Evolutionary conservation across 2,888 invertebrate genomes (phyloP), one percentile per base, ranked within the genome.

Genomic region (Xestia ashworthii): DNA sequence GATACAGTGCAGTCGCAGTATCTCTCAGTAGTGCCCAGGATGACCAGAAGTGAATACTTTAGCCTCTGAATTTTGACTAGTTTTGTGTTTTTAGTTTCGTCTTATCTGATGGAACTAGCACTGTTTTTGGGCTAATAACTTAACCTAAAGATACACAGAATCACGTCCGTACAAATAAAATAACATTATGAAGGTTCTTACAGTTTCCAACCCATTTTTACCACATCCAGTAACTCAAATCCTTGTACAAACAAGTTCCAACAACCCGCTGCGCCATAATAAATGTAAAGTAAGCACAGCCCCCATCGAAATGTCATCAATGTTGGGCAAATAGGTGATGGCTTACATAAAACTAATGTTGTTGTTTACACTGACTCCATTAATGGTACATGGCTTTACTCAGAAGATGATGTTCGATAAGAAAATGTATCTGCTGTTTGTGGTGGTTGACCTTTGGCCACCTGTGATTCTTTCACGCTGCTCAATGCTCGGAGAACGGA

Each of bases 281-380:
- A 95, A 95, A 93, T 93, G 94, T 95, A 94, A 93, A 92, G 91
- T 92, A 92, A 94, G 92, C 90, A 91, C 91, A 89, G 91, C 90
- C 88, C 92, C 91, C 95, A 96, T 96, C 96, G 93, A 95, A 96
- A 96, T 96, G 96, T 96, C 96, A 96, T 96, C 96, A 93, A 91
- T 94, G 95, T 94, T 94, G 89, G 93, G 93, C 93, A 93, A 94
- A 93, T 91, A 92, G 91, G 89, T 90, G 91, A 92, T 90, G 90
- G 92, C 81, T 74, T 76, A 83, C 80, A 86, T 79, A 82, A 81
- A 88, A 84, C 85, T 86, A 86, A 89, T 86, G 81, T 82, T 81
- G 80, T 50, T 80, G 80, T 74, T 70, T 62, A 78, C 70, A 78
- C 44, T 71, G 64, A 83, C 67, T 62, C 78, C 62, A 83, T 88